Base-by-base conservation (phyloP, 1,140 invertebrate species). In the Linepithema humile region DNA sequence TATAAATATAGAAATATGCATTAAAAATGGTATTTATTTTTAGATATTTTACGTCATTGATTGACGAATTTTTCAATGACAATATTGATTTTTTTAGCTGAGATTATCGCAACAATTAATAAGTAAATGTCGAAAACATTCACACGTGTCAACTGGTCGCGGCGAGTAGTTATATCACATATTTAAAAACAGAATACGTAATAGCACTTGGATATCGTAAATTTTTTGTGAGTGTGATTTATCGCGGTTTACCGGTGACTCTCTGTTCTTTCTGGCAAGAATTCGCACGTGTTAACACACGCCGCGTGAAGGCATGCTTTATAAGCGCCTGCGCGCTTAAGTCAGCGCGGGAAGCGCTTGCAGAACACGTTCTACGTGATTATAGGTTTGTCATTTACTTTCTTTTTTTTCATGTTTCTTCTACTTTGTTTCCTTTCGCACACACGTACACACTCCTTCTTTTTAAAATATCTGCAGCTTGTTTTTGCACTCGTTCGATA, bases 1-100 rank as follows among this genome's bases (percentile, higher is more conserved):
- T n/a, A n/a, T n/a, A n/a, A n/a, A n/a, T n/a, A n/a, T n/a, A n/a
- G n/a, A n/a, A n/a, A n/a, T n/a, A n/a, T n/a, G n/a, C n/a, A n/a
- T n/a, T n/a, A n/a, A n/a, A n/a, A n/a, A n/a, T n/a, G n/a, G n/a
- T n/a, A n/a, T n/a, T n/a, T n/a, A n/a, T n/a, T n/a, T n/a, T n/a
- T n/a, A n/a, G n/a, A n/a, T n/a, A n/a, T n/a, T n/a, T n/a, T n/a
- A n/a, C n/a, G n/a, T n/a, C n/a, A n/a, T n/a, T n/a, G n/a, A n/a
- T n/a, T n/a, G n/a, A n/a, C n/a, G n/a, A n/a, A 69, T 17, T 43
- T 69, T 69, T 69, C 26, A 17, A 69, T 69, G 65, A 69, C 65
- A 40, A 48, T 38, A 65, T 65, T 65, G 62, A 26, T 2, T 43
- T 17, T 17, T 40, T 32, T 10, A 10, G 38, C 32, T n/a, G n/a